These are phyloP conservation scores for Thalpophila matura DNA, from an alignment of 2,888 invertebrate genomes.

Conservation along the genomic window DNA sequence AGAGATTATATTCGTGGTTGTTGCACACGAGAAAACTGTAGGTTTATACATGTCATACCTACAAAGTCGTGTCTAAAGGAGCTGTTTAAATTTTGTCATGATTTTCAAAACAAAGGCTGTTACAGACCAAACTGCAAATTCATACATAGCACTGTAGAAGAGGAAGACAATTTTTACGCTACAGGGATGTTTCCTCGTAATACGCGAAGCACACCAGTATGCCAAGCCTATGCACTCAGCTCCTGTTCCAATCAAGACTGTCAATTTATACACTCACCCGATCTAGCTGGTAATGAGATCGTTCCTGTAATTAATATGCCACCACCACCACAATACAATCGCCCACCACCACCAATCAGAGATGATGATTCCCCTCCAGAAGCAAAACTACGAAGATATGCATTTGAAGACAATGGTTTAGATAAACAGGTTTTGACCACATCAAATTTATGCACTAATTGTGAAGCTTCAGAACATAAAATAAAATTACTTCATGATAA, in stretches of 20 bases:
- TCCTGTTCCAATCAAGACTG: slow-evolving; percentile 89
- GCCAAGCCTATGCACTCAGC: slow-evolving; percentile 91
- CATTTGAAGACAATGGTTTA: slow-evolving; percentile 78
- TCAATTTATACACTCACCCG: slow-evolving; percentile 77
- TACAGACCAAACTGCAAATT: slow-evolving; percentile 92
- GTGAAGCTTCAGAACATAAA: slow-evolving; percentile 84
- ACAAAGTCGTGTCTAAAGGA: slow-evolving; percentile 80
- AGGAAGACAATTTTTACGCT: slow-evolving; percentile 93
- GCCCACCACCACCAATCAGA: slow-evolving; percentile 75
- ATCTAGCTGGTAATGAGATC: slow-evolving; percentile 72
- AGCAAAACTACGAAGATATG: slow-evolving; percentile 81
- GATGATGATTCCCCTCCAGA: slow-evolving; percentile 86
- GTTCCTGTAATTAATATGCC: slow-evolving; percentile 65
- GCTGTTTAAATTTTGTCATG: slow-evolving; percentile 90
- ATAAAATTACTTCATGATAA: slow-evolving; percentile 87
- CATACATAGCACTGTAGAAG: slow-evolving; percentile 93
- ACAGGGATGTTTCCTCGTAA: slow-evolving; percentile 91
- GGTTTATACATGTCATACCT: slow-evolving; percentile 84
- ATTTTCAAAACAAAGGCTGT: slow-evolving; percentile 93
- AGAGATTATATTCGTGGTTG: slow-evolving; percentile 88
- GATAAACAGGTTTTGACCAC: slow-evolving; percentile 78
- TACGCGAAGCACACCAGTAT: slow-evolving; percentile 84
- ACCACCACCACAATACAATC: slow-evolving; percentile 67
- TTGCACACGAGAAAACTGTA: slow-evolving; percentile 90
- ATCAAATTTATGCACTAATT: slow-evolving; percentile 78